These are phyloP conservation scores for Eristalis intricaria DNA, from an alignment of 2,888 invertebrate genomes.

Conservation along the genomic window DNA sequence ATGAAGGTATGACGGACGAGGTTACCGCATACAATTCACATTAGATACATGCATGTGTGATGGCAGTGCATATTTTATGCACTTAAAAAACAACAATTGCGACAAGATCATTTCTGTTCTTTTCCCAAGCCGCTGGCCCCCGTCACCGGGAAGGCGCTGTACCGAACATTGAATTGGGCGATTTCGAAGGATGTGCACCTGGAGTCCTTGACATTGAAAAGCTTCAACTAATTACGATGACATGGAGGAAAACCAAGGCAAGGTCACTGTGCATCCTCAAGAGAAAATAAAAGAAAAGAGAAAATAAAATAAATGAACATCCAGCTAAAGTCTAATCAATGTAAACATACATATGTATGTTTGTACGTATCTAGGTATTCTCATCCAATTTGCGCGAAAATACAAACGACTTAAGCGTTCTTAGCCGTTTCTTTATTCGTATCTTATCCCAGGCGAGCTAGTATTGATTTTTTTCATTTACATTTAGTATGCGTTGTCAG, in stretches of 20 bases:
- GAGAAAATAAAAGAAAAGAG: not conserved
- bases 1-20: not conserved
- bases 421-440: not conserved
- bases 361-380: not conserved
- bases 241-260: not conserved
- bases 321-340: not conserved
- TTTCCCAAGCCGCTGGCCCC: not conserved
- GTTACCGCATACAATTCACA: not conserved
- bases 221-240: not conserved
- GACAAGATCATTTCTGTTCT: not conserved
- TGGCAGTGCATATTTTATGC: not conserved
- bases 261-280: not conserved
- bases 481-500: slow-evolving; percentile 12
- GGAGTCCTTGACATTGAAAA: not conserved
- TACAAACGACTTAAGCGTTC: slow-evolving; percentile 4
- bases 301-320: not conserved
- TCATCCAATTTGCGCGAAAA: slow-evolving; percentile 12
- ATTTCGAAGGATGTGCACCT: not conserved
- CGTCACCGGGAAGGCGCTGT: not conserved
- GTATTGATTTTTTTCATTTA: slow-evolving; percentile 41
- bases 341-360: not conserved
- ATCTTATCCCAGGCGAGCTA: slow-evolving; percentile 19
- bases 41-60: not conserved
- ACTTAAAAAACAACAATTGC: not conserved
- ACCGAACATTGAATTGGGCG: not conserved